Conservation (phyloP, 2,113 vertebrate genomes). For the Prunella fulvescens region DNA sequence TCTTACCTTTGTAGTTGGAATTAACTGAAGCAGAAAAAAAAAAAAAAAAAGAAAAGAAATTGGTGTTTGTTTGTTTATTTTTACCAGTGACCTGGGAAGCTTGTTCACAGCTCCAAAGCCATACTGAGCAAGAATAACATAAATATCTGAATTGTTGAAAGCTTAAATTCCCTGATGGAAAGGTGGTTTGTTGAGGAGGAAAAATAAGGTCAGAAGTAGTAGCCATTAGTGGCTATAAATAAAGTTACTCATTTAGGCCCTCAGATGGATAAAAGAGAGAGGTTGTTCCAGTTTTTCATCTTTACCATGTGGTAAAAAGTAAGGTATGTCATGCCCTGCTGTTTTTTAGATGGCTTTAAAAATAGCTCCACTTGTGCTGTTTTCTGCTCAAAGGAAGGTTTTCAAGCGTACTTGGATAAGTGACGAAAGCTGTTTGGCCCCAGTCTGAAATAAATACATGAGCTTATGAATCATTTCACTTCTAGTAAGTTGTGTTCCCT, state of each 20-base stretch:
- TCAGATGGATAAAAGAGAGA: constrained; percentile 28
- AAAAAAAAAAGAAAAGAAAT: background rate
- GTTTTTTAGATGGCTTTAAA: background rate
- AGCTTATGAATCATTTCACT: background rate
- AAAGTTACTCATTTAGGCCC: constrained; percentile 51
- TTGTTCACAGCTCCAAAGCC: constrained; percentile 8
- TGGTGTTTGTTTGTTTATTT: background rate
- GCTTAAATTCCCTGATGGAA: constrained; percentile 34
- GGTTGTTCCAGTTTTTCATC: constrained; percentile 44
- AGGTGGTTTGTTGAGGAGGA: background rate
- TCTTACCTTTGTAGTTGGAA: background rate
- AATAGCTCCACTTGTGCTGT: background rate
- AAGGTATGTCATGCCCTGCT: constrained; percentile 21
- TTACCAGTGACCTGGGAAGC: background rate
- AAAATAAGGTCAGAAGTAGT: constrained; percentile 48
- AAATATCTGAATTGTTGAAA: constrained; percentile 35
- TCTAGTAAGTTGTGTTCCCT: background rate
- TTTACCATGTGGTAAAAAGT: constrained; percentile 52
- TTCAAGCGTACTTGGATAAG: background rate
- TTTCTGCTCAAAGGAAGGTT: constrained; percentile 5
- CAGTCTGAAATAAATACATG: background rate
- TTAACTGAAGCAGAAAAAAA: background rate
- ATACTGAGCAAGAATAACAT: constrained; percentile 29
- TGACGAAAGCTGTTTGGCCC: background rate
- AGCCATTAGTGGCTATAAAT: constrained; percentile 41